Conservation (phyloP, 1,140 invertebrate genomes). For the Euwallacea fornicatus region DNA sequence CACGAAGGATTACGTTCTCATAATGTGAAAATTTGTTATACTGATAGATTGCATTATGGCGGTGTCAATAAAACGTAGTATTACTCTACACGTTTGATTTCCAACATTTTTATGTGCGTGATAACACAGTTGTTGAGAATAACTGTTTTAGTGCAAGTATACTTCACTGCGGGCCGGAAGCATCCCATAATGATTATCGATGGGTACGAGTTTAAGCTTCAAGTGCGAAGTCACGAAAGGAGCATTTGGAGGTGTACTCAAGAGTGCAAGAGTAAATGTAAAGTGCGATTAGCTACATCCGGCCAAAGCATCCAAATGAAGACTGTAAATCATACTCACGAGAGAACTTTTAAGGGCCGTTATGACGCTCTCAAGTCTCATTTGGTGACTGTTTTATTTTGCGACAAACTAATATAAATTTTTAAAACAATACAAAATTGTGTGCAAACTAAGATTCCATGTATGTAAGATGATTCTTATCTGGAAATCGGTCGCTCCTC, state of each 20-base stretch:
- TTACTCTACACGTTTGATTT: too few relatives aligned
- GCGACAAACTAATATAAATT: too few relatives aligned
- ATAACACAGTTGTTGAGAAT: too few relatives aligned
- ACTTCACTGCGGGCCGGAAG: constrained; percentile 40
- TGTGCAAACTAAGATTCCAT: too few relatives aligned
- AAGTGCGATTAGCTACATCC: constrained; percentile 25
- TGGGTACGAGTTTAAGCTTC: constrained; percentile 38
- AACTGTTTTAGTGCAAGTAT: constrained; percentile 31
- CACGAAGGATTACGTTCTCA: constrained; percentile 21
- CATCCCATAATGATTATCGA: constrained; percentile 40
- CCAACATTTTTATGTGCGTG: too few relatives aligned
- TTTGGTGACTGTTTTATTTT: background rate
- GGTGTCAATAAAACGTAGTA: too few relatives aligned
- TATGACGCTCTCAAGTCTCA: constrained; percentile 9
- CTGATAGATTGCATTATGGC: constrained; percentile 5
- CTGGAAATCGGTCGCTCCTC: too few relatives aligned
- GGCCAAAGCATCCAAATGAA: constrained; percentile 24
- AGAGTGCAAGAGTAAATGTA: constrained; percentile 26
- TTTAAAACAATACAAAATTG: too few relatives aligned
- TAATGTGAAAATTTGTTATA: constrained; percentile 8
- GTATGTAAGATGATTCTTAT: too few relatives aligned
- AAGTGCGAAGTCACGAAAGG: constrained; percentile 7
- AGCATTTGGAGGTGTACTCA: constrained; percentile 33
- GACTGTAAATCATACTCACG: constrained; percentile 22
- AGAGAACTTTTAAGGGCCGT: constrained; percentile 18